Percentiles rank a stretch among this genome's conserved stretches.
Conservation (phyloP, 2,797 vertebrate genomes). For the Cirrhinus molitorella region DNA sequence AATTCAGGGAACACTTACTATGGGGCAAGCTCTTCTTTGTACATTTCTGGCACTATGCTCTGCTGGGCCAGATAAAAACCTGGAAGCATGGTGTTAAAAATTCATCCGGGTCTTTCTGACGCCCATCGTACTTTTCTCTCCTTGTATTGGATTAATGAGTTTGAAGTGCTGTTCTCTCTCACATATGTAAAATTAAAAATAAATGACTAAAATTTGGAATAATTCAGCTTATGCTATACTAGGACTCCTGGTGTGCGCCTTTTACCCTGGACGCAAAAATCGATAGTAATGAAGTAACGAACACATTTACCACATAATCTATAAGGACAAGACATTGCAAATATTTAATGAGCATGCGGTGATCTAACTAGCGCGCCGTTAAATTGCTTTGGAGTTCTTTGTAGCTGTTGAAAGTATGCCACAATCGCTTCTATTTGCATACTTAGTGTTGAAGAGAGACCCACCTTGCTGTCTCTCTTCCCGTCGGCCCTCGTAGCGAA, state of each 20-base stretch:
- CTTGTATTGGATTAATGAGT: constrained; percentile 71
- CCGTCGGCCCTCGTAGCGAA: constrained; percentile 67
- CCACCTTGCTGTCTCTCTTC: constrained; percentile 67
- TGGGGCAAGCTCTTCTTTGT: constrained; percentile 69
- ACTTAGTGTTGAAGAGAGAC: constrained; percentile 73
- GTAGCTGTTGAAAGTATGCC: constrained; percentile 26
- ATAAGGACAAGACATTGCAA: constrained; percentile 20
- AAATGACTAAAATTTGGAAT: not conserved
- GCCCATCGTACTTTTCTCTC: constrained; percentile 68
- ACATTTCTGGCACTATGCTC: constrained; percentile 76
- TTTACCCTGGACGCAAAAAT: not conserved
- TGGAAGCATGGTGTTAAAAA: constrained; percentile 74
- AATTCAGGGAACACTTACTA: constrained; percentile 81
- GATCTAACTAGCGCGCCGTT: not conserved
- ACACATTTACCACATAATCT: constrained; percentile 14
- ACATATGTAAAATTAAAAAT: constrained; percentile 50
- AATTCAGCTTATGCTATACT: not conserved
- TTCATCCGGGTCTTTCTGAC: constrained; percentile 71
- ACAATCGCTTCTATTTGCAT: constrained; percentile 36
- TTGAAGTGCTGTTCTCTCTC: constrained; percentile 67
- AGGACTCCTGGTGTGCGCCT: not conserved
- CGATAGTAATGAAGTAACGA: not conserved
- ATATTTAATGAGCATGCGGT: constrained; percentile 32
- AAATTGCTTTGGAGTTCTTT: constrained; percentile 26
- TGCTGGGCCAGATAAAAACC: constrained; percentile 67